These are phyloP conservation scores for Drosophila cyrtoloma DNA, from an alignment of 2,888 invertebrate genomes.

Conservation along the genomic window DNA sequence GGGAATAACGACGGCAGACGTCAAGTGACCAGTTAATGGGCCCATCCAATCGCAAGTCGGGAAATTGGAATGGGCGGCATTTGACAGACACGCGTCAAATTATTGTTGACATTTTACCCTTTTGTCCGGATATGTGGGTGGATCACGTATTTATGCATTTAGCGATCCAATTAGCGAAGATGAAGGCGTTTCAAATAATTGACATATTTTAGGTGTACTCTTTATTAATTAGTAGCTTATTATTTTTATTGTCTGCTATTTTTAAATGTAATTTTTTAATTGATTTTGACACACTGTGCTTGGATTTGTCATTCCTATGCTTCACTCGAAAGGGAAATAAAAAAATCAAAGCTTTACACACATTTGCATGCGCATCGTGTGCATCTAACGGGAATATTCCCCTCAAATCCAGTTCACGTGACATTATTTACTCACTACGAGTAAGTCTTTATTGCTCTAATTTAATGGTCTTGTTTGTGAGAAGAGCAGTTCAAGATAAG, in stretches of 20 bases:
- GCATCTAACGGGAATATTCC: slow-evolving; percentile 42
- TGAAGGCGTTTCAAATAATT: slow-evolving; percentile 13
- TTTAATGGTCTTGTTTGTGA: slow-evolving; percentile 50
- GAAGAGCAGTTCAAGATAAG: slow-evolving; percentile 10
- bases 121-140: neutral
- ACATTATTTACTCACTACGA: slow-evolving; percentile 19
- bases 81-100: slow-evolving; percentile 48
- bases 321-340: neutral
- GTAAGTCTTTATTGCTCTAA: slow-evolving; percentile 3
- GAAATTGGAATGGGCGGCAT: slow-evolving; percentile 43
- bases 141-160: slow-evolving; percentile 2
- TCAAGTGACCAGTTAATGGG: slow-evolving; percentile 43
- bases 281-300: neutral
- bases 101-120: slow-evolving; percentile 10
- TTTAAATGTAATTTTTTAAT: neutral
- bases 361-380: slow-evolving; percentile 41
- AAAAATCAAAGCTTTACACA: slow-evolving; percentile 20
- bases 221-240: neutral
- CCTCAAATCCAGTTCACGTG: slow-evolving; percentile 49
- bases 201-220: neutral
- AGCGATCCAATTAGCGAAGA: slow-evolving; percentile 14
- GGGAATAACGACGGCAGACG: slow-evolving; percentile 43
- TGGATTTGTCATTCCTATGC: neutral
- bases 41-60: slow-evolving; percentile 13
- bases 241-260: neutral